Evolutionary conservation across 1,140 invertebrate genomes (phyloP).

Genomic region (Atta texana): DNA sequence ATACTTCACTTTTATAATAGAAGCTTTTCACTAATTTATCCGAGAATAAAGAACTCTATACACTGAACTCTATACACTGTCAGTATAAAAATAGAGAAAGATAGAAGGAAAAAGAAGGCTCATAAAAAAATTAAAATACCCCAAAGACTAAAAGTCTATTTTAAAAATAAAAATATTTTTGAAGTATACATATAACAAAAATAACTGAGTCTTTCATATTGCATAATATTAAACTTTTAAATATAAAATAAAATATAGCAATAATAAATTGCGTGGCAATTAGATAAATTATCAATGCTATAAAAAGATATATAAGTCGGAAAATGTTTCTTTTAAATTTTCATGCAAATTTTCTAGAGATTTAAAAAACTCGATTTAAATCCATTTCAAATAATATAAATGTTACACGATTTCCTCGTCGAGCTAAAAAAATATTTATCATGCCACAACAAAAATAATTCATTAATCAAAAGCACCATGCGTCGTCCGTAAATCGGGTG

Average conservation of each 20-base stretch:
- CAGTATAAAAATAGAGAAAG: not conserved
- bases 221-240: not conserved
- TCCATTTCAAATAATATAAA: not conserved
- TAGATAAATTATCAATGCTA: not conserved
- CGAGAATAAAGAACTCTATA: slow-evolving; percentile 39
- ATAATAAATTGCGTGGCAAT: not conserved
- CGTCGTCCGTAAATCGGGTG: slow-evolving; percentile 14
- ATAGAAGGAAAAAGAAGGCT: not conserved
- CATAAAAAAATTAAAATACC: not conserved
- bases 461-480: slow-evolving; percentile 18
- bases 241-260: not conserved
- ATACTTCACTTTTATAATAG: slow-evolving; percentile 15
- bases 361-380: not conserved
- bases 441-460: slow-evolving; percentile 34
- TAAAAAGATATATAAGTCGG: not conserved
- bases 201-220: not conserved
- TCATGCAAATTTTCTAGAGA: not conserved
- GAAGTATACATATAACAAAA: not conserved
- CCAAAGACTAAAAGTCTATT: not conserved
- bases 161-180: not conserved
- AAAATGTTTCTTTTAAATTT: not conserved
- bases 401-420: not conserved
- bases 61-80: not conserved
- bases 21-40: not conserved
- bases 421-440: slow-evolving; percentile 26